Evolutionary conservation across 53 echinoderm and acorn worm genomes (phyloP).

Genomic region (Apostichopus leukothele): DNA sequence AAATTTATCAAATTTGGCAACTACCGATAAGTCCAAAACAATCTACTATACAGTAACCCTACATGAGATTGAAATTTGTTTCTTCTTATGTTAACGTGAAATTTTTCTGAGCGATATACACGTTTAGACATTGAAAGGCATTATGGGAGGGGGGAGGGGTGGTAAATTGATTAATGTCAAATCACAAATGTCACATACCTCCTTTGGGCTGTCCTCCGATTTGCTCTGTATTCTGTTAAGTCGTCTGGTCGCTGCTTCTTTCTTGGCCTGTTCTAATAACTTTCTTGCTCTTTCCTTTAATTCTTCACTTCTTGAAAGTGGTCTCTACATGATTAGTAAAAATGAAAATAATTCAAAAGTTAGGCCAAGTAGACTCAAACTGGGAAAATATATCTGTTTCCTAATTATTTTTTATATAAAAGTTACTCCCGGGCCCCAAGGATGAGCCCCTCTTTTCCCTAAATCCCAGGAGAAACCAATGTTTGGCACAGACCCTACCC

Average conservation of each 20-base stretch:
- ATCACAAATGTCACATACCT: not conserved
- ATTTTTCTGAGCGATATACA: too few species aligned
- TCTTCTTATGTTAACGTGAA: too few species aligned
- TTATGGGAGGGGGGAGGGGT: not conserved
- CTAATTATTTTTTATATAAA: too few species aligned
- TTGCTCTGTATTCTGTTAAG: constrained; percentile 14
- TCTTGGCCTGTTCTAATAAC: constrained; percentile 80
- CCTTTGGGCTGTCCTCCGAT: constrained; percentile 27
- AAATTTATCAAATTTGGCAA: too few species aligned
- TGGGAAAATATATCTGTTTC: not conserved
- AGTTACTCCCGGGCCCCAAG: too few species aligned
- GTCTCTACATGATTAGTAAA: constrained; percentile 50
- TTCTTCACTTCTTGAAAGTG: constrained; percentile 69
- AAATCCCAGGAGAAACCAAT: too few species aligned
- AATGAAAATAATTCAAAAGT: not conserved
- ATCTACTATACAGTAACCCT: too few species aligned
- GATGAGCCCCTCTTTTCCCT: too few species aligned
- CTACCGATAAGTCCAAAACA: too few species aligned
- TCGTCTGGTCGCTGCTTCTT: constrained; percentile 75
- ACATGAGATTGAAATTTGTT: too few species aligned
- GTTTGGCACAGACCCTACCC: too few species aligned
- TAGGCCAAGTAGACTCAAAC: not conserved
- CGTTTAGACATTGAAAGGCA: too few species aligned
- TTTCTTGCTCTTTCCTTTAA: constrained; percentile 85
- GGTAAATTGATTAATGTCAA: not conserved